phyloP scores from a whole-genome alignment of 2,113 vertebrate genomes.

The Lonchura striata region DNA sequence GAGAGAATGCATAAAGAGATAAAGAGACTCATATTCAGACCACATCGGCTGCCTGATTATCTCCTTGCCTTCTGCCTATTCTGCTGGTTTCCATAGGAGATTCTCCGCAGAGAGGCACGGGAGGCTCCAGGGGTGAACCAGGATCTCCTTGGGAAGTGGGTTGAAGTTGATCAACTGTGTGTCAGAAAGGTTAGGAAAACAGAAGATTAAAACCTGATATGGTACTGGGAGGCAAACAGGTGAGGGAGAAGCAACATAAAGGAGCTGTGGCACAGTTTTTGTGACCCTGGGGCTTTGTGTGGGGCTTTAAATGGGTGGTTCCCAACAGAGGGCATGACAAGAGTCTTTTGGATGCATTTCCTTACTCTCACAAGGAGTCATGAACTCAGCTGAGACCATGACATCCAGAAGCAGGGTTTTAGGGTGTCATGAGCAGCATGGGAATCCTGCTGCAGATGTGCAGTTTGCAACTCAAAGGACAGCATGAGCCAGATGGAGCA shows the following conservation, averaged over 20 bases:
- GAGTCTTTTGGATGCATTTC: not conserved
- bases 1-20: slow-evolving; percentile 71
- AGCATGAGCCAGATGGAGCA: not conserved
- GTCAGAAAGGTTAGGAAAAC: not conserved
- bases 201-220: not conserved
- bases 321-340: not conserved
- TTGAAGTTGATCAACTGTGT: not conserved
- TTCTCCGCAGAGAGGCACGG: not conserved
- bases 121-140: not conserved
- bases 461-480: not conserved
- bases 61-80: slow-evolving; percentile 38
- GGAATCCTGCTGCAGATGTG: not conserved
- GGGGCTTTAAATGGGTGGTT: not conserved
- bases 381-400: not conserved
- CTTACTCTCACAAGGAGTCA: not conserved
- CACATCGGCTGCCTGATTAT: slow-evolving; percentile 63
- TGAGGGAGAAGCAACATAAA: not conserved
- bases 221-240: not conserved
- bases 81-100: not conserved
- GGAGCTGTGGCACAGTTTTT: not conserved
- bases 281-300: not conserved
- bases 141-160: slow-evolving; percentile 1
- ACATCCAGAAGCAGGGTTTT: not conserved
- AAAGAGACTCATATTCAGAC: slow-evolving; percentile 56
- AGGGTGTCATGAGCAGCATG: not conserved